Evolutionary conservation across 2,797 vertebrate species (phyloP), one percentile per base, ranked within the genome.

Genomic region (Cyprinella venusta): DNA sequence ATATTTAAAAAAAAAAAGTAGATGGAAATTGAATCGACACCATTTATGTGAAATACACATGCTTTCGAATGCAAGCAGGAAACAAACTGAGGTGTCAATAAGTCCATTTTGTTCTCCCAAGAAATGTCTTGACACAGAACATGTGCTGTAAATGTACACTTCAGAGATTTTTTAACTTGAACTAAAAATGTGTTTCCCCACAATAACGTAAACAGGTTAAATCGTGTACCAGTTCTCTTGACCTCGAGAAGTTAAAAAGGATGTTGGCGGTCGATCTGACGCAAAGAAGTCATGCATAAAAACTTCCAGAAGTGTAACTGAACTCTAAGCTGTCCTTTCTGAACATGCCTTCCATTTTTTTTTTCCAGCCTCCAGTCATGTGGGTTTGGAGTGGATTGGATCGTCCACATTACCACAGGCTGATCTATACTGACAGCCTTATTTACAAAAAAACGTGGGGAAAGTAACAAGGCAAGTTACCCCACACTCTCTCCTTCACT

Each of bases 381-480:
- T 45, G 79, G 71, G 67, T 78, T 36, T 54, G 69, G 64, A 79
- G 61, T 24, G 84, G 83, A 84, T 83, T 84, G 88, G 82, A 83
- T 86, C 56, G 86, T 85, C 87, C 84, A 38, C 81, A 72, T 83
- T 70, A 68, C 21, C 84, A 67, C 82, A 71, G 70, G 59, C 86
- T 88, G 90, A 91, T 88, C 90, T 56, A 79, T 82, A 82, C 79
- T 91, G 90, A 92, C 91, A 90, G 85, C 83, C 86, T 87, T 89
- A 90, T 93, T 92, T 90, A 89, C 90, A 86, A 84, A 87, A 91
- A 87, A 91, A 90, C 90, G 87, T 84, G 85, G 86, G 71, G 85
- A 87, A 86, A 87, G 36, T 86, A 91, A 90, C 89, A 88, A 89
- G 91, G 84, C 86, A 88, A 89, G 76, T 83, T 91, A 77, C 85